phyloP scores from a whole-genome alignment of 2,797 vertebrate genomes.

The Hylomyscus alleni region DNA sequence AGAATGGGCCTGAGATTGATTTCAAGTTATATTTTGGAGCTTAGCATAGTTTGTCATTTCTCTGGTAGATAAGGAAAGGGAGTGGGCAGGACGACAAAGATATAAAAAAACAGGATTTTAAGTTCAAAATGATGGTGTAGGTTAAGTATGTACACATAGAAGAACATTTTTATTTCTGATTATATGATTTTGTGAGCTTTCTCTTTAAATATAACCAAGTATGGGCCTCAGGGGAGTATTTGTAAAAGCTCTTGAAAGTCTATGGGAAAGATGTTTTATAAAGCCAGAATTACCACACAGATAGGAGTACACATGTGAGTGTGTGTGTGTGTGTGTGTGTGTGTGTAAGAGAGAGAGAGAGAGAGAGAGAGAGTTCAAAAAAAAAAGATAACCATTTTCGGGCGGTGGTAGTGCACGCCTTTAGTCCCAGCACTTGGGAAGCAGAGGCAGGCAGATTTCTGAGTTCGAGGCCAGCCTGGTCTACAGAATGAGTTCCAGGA shows the following conservation, averaged over 20 bases:
- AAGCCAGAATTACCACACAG: slow-evolving; percentile 16
- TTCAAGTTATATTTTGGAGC: slow-evolving; percentile 57
- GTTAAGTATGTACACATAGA: slow-evolving; percentile 69
- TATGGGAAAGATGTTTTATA: slow-evolving; percentile 42
- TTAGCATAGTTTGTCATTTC: slow-evolving; percentile 64
- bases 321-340: neutral
- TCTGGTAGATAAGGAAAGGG: slow-evolving; percentile 53
- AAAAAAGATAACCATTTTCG: no score
- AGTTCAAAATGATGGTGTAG: slow-evolving; percentile 38
- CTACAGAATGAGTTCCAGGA: no score
- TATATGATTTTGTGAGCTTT: slow-evolving; percentile 22
- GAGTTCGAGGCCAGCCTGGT: no score
- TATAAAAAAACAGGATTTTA: slow-evolving; percentile 69
- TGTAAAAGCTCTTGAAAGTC: slow-evolving; percentile 68
- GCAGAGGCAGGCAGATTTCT: no score
- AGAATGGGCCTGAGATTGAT: neutral
- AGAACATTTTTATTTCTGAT: slow-evolving; percentile 68
- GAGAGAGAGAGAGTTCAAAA: no score
- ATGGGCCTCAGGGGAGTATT: slow-evolving; percentile 55
- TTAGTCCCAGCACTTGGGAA: no score
- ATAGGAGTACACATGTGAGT: neutral
- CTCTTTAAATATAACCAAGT: slow-evolving; percentile 65
- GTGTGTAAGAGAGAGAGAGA: no score
- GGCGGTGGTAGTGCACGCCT: no score
- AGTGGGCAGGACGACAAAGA: slow-evolving; percentile 66